Percentiles rank a stretch among this genome's conserved stretches.
Conservation (phyloP, 2,888 invertebrate genomes). For the Mythimna lalbum region DNA sequence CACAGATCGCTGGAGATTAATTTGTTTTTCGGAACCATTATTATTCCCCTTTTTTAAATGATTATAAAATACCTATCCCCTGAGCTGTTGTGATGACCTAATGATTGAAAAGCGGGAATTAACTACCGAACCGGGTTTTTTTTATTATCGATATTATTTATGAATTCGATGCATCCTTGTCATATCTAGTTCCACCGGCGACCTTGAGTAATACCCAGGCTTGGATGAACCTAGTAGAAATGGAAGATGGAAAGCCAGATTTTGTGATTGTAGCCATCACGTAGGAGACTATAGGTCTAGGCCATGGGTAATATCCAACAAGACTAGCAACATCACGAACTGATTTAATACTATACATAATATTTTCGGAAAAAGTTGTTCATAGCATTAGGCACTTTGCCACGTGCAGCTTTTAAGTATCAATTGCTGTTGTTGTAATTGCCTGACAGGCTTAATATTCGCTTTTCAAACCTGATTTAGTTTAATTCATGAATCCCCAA, state of each 20-base stretch:
- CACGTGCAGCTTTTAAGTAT: no score
- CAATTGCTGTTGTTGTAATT: no score
- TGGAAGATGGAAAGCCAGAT: background rate
- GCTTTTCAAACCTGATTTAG: background rate
- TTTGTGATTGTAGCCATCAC: background rate
- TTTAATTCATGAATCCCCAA: no score
- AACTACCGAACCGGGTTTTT: background rate
- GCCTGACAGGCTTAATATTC: no score
- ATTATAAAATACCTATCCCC: background rate
- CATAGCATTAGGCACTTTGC: no score
- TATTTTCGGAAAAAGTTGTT: no score
- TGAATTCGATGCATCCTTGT: background rate
- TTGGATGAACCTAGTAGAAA: background rate
- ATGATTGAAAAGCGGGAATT: background rate
- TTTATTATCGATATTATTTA: background rate
- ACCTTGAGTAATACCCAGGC: constrained; percentile 2
- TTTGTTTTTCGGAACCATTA: no score
- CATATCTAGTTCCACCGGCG: background rate
- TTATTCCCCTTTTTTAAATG: no score
- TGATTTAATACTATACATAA: no score
- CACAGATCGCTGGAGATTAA: no score
- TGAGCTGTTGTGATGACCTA: background rate
- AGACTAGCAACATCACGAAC: background rate
- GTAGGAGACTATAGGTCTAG: background rate
- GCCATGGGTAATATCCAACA: background rate